Percentiles rank a stretch among this genome's conserved stretches.
Conservation (phyloP, 2,888 invertebrate genomes). For the Cataglyphis cursor region DNA sequence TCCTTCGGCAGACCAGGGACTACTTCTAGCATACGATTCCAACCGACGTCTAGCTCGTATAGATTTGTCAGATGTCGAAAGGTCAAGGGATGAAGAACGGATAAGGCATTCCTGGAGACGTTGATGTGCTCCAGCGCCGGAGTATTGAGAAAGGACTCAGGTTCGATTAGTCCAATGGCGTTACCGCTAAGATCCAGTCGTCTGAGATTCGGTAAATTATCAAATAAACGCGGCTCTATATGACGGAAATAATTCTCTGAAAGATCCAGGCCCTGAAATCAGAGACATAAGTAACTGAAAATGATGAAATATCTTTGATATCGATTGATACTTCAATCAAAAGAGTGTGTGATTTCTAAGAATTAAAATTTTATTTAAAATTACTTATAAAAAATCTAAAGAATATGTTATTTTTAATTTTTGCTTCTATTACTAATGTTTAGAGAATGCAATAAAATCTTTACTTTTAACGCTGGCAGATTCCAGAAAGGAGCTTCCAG, state of each 20-base stretch:
- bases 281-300: background rate
- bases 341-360: background rate
- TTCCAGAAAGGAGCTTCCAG: constrained; percentile 94
- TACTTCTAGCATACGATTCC: constrained; percentile 91
- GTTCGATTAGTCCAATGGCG: constrained; percentile 90
- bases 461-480: constrained; percentile 92
- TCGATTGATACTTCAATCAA: background rate
- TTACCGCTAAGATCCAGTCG: constrained; percentile 93
- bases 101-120: constrained; percentile 92
- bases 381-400: background rate
- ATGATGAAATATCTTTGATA: background rate
- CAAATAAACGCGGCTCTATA: constrained; percentile 91
- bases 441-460: constrained; percentile 4
- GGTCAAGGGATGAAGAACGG: constrained; percentile 91
- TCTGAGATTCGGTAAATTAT: constrained; percentile 92
- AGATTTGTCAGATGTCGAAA: constrained; percentile 92
- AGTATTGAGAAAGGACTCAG: constrained; percentile 91
- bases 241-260: constrained; percentile 92
- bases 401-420: background rate
- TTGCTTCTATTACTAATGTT: background rate
- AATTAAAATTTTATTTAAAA: background rate
- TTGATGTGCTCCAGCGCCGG: constrained; percentile 93
- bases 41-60: constrained; percentile 93
- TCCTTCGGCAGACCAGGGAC: constrained; percentile 93
- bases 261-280: constrained; percentile 91